phyloP scores from a whole-genome alignment of 2,113 vertebrate genomes.

The Hemibagrus wyckioides region DNA sequence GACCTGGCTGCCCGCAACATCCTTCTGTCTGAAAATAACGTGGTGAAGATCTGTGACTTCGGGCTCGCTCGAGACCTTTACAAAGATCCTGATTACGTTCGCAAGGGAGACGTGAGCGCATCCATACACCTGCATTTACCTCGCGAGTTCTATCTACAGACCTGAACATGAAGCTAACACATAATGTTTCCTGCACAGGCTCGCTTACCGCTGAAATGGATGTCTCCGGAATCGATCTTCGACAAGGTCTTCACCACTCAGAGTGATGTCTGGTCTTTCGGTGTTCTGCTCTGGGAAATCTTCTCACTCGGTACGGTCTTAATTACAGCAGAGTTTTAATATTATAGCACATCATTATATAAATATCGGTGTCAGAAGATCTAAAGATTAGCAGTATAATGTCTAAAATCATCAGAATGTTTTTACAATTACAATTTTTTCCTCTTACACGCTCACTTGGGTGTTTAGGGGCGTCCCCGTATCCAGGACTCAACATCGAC shows the following conservation, averaged over 20 bases:
- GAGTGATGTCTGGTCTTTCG: constrained; percentile 95
- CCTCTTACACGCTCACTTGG: neutral
- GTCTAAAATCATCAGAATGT: neutral
- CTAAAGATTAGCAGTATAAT: neutral
- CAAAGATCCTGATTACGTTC: constrained; percentile 92
- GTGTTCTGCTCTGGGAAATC: constrained; percentile 95
- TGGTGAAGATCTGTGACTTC: constrained; percentile 97
- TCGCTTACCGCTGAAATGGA: constrained; percentile 95
- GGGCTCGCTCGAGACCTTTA: constrained; percentile 93
- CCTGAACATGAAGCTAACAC: neutral
- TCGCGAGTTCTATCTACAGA: neutral
- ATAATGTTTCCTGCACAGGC: constrained; percentile 70
- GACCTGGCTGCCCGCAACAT: constrained; percentile 93
- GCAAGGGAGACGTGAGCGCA: constrained; percentile 92
- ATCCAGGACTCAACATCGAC: constrained; percentile 90
- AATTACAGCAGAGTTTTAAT: neutral
- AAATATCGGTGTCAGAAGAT: neutral
- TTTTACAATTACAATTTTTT: neutral
- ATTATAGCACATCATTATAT: no score
- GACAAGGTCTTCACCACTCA: constrained; percentile 97
- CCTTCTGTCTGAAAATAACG: constrained; percentile 91
- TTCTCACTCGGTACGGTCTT: constrained; percentile 86
- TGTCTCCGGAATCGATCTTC: constrained; percentile 97
- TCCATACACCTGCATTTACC: neutral
- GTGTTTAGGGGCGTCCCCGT: constrained; percentile 86